A percentile compares a stretch with the other conserved stretches of the same genome.
These are phyloP conservation scores for Penelope pileata DNA, from an alignment of 2,113 vertebrate species.

Conservation along the genomic window DNA sequence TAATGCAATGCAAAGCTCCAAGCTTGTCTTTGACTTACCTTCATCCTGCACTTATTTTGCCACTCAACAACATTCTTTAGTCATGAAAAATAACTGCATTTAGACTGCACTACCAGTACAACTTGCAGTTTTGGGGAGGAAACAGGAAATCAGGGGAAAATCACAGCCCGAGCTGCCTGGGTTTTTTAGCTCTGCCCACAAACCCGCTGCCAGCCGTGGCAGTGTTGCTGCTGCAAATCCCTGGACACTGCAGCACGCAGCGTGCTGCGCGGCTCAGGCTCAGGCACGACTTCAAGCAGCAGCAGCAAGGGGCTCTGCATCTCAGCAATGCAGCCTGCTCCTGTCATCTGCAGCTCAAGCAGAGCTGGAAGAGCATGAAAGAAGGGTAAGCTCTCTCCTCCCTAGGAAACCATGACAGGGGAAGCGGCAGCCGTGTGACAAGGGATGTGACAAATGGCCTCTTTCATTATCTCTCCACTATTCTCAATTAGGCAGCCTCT, in stretches of 20 bases:
- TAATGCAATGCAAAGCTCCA: conserved; percentile 43
- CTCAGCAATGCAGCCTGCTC: not conserved
- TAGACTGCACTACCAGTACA: not conserved
- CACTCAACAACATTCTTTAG: conserved; percentile 31
- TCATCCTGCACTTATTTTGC: conserved; percentile 55
- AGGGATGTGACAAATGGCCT: not conserved
- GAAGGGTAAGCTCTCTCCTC: not conserved
- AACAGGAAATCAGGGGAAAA: not conserved
- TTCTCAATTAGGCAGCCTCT: conserved; percentile 49
- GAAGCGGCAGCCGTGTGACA: not conserved
- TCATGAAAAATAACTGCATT: conserved; percentile 34
- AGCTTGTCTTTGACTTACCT: conserved; percentile 45
- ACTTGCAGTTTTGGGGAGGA: not conserved
- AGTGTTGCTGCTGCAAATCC: not conserved
- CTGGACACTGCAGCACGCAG: not conserved
- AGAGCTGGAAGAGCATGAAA: not conserved
- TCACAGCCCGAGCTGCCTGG: not conserved
- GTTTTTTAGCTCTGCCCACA: not conserved
- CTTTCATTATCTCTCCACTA: conserved; percentile 19
- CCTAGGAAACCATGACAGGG: not conserved
- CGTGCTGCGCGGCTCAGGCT: not conserved
- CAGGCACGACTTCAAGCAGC: not conserved
- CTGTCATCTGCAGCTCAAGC: not conserved
- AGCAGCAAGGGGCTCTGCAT: not conserved
- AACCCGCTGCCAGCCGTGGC: not conserved